A percentile compares a stretch with the other conserved stretches of the same genome.
Conservation (phyloP, 2,888 invertebrate genomes). For the Azorinus chamasolen region DNA sequence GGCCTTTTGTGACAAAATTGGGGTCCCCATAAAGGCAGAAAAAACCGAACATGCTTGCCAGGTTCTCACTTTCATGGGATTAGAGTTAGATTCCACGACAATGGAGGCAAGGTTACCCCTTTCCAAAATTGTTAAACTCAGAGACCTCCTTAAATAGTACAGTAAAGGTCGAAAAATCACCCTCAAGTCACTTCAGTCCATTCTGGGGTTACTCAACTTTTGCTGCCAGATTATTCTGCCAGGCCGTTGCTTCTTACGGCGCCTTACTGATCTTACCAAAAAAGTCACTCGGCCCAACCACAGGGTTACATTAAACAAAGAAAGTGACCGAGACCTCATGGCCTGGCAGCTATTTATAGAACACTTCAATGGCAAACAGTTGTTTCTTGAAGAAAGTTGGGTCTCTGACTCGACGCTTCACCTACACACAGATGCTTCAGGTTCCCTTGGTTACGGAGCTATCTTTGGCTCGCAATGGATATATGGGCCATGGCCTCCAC, state of each 20-base stretch:
- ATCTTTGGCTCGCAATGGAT: slow-evolving; percentile 26
- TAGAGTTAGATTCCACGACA: slow-evolving; percentile 21
- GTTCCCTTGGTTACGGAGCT: slow-evolving; percentile 34
- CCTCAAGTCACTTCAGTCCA: slow-evolving; percentile 16
- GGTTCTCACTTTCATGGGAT: slow-evolving; percentile 33
- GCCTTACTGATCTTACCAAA: slow-evolving; percentile 31
- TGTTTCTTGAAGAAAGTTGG: slow-evolving; percentile 23
- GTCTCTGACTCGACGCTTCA: slow-evolving; percentile 6
- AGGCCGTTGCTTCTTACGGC: slow-evolving; percentile 27
- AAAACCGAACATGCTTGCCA: slow-evolving; percentile 27
- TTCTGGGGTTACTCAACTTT: slow-evolving; percentile 19
- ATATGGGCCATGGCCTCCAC: slow-evolving; percentile 19
- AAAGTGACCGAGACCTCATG: slow-evolving; percentile 14
- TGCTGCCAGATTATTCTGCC: slow-evolving; percentile 17
- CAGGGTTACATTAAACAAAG: slow-evolving; percentile 21
- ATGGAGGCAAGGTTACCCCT: slow-evolving; percentile 34
- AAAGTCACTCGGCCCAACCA: slow-evolving; percentile 22
- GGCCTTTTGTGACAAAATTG: not conserved
- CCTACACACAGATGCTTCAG: slow-evolving; percentile 41
- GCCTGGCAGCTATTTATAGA: slow-evolving; percentile 27
- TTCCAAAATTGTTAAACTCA: slow-evolving; percentile 10
- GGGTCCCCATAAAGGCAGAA: slow-evolving; percentile 35
- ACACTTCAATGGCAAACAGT: slow-evolving; percentile 39
- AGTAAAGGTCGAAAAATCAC: slow-evolving; percentile 1
- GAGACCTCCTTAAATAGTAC: not conserved